phyloP scores from a whole-genome alignment of 1,140 invertebrate genomes.

The Zeugodacus cucurbitae region DNA sequence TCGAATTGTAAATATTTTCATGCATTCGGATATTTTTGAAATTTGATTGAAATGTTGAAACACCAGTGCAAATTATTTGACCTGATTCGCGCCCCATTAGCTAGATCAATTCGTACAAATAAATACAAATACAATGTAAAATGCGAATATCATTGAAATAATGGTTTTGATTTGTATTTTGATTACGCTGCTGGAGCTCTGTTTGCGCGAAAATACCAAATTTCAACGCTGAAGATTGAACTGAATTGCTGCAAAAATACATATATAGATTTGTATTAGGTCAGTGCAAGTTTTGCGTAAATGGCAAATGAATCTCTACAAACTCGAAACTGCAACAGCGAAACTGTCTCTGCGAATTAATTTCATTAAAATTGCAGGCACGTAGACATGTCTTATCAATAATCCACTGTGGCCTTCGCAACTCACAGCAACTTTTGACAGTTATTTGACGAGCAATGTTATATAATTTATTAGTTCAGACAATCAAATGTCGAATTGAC shows the following conservation, averaged over 20 bases:
- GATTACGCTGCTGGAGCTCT: too few relatives aligned
- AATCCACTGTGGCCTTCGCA: not conserved
- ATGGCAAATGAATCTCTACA: too few relatives aligned
- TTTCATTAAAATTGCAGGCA: too few relatives aligned
- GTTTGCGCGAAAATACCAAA: too few relatives aligned
- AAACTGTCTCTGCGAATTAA: too few relatives aligned
- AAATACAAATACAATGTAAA: not conserved
- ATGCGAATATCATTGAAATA: too few relatives aligned
- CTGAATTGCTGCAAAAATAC: too few relatives aligned
- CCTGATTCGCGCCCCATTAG: not conserved
- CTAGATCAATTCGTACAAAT: not conserved
- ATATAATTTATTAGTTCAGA: not conserved
- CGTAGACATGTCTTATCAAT: not conserved
- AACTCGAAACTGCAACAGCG: too few relatives aligned
- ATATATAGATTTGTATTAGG: too few relatives aligned
- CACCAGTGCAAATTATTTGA: not conserved
- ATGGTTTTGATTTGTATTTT: too few relatives aligned
- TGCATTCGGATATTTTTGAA: not conserved
- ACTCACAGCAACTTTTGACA: not conserved
- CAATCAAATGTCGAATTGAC: not conserved
- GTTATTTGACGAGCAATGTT: not conserved
- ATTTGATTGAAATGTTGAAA: not conserved
- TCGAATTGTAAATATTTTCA: not conserved
- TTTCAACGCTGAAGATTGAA: too few relatives aligned
- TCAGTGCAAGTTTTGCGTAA: too few relatives aligned